Evolutionary conservation across 2,113 vertebrate species (phyloP).

Genomic region (Syngnathus scovelli): DNA sequence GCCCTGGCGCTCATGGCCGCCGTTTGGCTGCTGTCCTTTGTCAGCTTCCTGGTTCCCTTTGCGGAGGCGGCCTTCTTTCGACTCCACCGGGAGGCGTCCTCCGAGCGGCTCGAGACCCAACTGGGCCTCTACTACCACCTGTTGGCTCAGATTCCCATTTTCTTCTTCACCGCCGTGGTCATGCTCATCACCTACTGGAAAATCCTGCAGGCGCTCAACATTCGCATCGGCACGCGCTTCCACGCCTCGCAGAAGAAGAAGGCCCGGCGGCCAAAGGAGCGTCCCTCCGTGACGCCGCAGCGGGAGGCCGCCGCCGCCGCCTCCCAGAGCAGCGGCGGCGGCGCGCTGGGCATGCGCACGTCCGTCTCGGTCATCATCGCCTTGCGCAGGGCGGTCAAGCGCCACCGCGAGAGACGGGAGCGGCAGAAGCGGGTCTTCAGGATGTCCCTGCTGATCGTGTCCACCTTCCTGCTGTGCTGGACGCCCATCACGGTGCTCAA

Average conservation of each 20-base stretch:
- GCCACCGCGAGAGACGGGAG: constrained; percentile 92
- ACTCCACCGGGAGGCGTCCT: constrained; percentile 82
- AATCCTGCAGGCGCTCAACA: constrained; percentile 97
- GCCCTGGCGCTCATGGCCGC: constrained; percentile 85
- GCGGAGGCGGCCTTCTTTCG: constrained; percentile 95
- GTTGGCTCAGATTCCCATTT: constrained; percentile 95
- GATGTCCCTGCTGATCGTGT: constrained; percentile 97
- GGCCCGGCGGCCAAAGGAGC: constrained; percentile 85
- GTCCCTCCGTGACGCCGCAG: constrained; percentile 79
- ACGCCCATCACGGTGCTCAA: constrained; percentile 96
- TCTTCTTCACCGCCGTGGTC: constrained; percentile 91
- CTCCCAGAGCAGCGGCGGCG: constrained; percentile 70
- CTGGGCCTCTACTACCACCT: constrained; percentile 95
- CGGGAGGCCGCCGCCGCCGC: constrained; percentile 74
- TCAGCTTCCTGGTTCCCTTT: constrained; percentile 94
- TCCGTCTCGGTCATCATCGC: constrained; percentile 97
- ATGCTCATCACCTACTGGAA: constrained; percentile 98
- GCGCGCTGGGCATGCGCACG: constrained; percentile 86
- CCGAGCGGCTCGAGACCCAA: constrained; percentile 87
- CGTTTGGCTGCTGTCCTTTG: constrained; percentile 92
- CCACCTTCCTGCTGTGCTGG: constrained; percentile 97
- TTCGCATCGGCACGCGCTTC: constrained; percentile 94
- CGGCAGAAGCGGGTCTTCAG: constrained; percentile 93
- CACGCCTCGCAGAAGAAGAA: constrained; percentile 90
- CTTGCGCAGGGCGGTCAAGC: constrained; percentile 88